Conservation (phyloP, 2,797 vertebrate genomes). For the Peromyscus melanophrys region DNA sequence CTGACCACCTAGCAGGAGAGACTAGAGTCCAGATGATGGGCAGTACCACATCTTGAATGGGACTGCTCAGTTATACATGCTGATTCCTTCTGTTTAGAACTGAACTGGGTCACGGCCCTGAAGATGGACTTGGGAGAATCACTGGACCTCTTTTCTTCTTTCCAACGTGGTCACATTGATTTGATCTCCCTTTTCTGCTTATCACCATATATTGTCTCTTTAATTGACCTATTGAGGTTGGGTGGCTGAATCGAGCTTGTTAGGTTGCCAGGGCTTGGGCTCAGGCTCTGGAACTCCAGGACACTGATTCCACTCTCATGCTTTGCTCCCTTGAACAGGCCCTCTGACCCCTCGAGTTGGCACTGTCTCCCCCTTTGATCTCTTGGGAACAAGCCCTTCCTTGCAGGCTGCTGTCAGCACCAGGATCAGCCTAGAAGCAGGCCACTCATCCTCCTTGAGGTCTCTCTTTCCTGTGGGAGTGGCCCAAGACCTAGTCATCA, state of each 20-base stretch:
- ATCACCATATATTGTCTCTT: neutral
- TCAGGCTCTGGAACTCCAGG: neutral
- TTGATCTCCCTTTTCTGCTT: neutral
- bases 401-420: neutral
- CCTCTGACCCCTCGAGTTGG: neutral
- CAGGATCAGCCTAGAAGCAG: too few relatives aligned
- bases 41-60: too few relatives aligned
- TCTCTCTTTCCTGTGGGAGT: neutral
- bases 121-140: neutral
- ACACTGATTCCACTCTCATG: neutral
- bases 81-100: neutral
- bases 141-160: neutral
- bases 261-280: neutral
- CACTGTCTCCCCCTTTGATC: neutral
- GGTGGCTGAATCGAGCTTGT: neutral
- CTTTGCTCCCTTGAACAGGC: neutral
- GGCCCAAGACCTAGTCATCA: neutral
- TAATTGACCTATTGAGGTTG: neutral
- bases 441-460: neutral
- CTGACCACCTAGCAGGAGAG: neutral
- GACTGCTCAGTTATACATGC: neutral
- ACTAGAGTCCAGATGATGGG: neutral
- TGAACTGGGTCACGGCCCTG: neutral
- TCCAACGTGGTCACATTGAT: neutral
- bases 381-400: neutral